Conservation (phyloP, 2,888 invertebrate species). For the Hyppa rectilinea region DNA sequence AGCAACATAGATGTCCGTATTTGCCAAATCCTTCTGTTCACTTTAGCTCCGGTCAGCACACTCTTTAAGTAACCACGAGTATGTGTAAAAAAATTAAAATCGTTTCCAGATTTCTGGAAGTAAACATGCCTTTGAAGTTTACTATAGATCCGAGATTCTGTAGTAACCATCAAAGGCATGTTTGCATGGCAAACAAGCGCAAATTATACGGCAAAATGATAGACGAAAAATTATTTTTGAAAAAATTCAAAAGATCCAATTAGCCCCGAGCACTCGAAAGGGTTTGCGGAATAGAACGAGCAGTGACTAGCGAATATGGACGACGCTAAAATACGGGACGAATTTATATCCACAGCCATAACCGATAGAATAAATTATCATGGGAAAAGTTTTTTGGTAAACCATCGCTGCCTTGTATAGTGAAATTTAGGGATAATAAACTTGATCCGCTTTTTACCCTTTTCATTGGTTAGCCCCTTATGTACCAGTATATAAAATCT, state of each 20-base stretch:
- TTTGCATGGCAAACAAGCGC: slow-evolving; percentile 77
- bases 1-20: not conserved
- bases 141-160: too few species aligned
- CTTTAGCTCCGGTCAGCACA: not conserved
- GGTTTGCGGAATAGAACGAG: slow-evolving; percentile 78
- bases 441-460: slow-evolving; percentile 55
- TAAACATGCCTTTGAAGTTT: too few species aligned
- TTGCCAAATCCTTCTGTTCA: slow-evolving; percentile 20
- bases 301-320: slow-evolving; percentile 82
- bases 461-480: slow-evolving; percentile 45
- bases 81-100: too few species aligned
- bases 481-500: slow-evolving; percentile 58
- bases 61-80: slow-evolving; percentile 23
- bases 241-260: slow-evolving; percentile 86
- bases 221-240: slow-evolving; percentile 82
- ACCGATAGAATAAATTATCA: slow-evolving; percentile 77
- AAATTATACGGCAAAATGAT: slow-evolving; percentile 74
- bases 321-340: slow-evolving; percentile 78
- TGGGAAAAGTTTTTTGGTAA: slow-evolving; percentile 56
- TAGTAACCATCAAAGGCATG: slow-evolving; percentile 72
- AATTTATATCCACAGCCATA: slow-evolving; percentile 75
- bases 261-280: slow-evolving; percentile 82
- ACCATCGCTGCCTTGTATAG: slow-evolving; percentile 62
- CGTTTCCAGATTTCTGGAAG: slow-evolving; percentile 22
- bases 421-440: slow-evolving; percentile 58